Evolutionary conservation across 2,113 vertebrate species (phyloP).

Genomic region (Prunella himalayana): DNA sequence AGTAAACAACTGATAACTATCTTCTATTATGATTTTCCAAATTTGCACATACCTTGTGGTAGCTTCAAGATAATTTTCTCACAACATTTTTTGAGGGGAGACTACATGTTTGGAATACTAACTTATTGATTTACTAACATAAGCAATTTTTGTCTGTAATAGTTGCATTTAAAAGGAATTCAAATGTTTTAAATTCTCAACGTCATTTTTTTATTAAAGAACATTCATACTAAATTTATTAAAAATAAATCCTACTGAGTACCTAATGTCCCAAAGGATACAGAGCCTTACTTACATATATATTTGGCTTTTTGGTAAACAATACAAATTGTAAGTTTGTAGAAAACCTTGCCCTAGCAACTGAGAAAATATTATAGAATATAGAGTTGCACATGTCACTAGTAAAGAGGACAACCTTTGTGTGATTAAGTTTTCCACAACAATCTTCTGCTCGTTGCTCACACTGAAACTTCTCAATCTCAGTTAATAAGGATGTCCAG

Average conservation of each 20-base stretch:
- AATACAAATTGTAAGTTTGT: not conserved
- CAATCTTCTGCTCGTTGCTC: not conserved
- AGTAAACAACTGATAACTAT: conserved; percentile 7
- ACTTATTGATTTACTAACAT: not conserved
- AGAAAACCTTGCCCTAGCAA: not conserved
- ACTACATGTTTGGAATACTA: not conserved
- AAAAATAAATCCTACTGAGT: not conserved
- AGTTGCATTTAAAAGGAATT: not conserved
- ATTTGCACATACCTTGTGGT: not conserved
- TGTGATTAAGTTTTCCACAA: not conserved
- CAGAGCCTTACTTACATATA: not conserved
- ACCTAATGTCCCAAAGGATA: not conserved
- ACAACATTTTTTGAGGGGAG: not conserved
- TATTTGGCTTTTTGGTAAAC: not conserved
- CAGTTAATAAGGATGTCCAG: not conserved
- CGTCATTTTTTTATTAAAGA: not conserved
- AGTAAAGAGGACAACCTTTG: not conserved
- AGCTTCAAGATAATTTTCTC: not conserved
- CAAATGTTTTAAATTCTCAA: not conserved
- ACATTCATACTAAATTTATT: not conserved
- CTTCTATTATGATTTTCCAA: not conserved
- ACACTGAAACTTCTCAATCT: not conserved
- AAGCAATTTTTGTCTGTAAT: not conserved
- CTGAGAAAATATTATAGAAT: not conserved
- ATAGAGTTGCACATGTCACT: not conserved